Base-by-base conservation (phyloP, 2,888 invertebrate genomes). In the Biston stratarius region DNA sequence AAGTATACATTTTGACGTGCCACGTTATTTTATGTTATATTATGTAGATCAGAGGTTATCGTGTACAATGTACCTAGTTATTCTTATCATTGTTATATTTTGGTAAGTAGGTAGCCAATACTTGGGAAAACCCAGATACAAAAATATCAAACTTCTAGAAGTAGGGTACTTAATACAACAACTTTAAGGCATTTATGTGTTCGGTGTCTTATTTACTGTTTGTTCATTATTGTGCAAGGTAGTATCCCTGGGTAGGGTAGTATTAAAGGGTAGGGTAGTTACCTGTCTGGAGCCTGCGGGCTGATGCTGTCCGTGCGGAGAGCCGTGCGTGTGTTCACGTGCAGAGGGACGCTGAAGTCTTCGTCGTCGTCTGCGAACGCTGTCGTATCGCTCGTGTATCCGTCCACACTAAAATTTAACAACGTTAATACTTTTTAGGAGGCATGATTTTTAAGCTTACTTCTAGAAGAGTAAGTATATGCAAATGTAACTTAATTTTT, bases 321-420 rank as follows among this genome's bases (percentile, higher is more conserved):
- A 63, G 87, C 75, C 75, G 83, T 88, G 82, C 91, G 88, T 36
- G 96, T 96, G 87, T 96, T 95, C 77, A 96, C 96, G 81, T 96
- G 96, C 55, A 96, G 89, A n/a, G 96, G 96, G 51, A 96, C 95
- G 70, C 95, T 95, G 86, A 95, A 96, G 83, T 95, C 95, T 55
- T 96, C 96, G 71, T 96, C 96, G 77, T 96, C 96, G 79, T 97
- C 97, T 56, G 96, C 96, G 77, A 97, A 96, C 8, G 96, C 96
- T 51, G 97, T 96, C 36, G 97, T 97, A 83, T 97, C 97, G 82
- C 96, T 97, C 51, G 96, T 96, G 84, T 97, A 97, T 51, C 97
- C 97, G 80, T 97, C 97, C 82, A 96, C 94, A 71, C 96, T 94
- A 78, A 12, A 84, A 84, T n/a, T 34, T 51, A 5, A 34, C 2